Conservation (phyloP, 2,888 invertebrate genomes). For the Troilus luridus region DNA sequence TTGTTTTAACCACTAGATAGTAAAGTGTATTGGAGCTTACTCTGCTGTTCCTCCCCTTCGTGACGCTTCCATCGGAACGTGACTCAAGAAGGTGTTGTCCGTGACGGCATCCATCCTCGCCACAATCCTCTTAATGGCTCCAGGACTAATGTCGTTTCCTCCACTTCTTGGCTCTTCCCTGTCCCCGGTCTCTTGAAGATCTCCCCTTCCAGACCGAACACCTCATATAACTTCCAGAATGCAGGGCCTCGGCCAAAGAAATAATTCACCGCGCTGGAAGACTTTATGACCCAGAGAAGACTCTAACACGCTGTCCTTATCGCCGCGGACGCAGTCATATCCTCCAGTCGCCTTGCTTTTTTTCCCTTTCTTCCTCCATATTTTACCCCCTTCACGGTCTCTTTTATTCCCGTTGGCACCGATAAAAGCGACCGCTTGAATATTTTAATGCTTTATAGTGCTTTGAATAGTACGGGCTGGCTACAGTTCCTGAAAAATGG, state of each 20-base stretch:
- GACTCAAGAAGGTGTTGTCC: background rate
- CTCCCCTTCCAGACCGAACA: background rate
- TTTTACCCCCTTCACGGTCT: background rate
- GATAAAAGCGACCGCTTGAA: slow-evolving; percentile 9
- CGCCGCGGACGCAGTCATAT: background rate
- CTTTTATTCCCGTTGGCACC: slow-evolving; percentile 8
- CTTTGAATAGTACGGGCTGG: background rate
- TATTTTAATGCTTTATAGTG: slow-evolving; percentile 30
- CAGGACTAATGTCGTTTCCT: background rate
- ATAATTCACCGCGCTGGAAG: slow-evolving; percentile 2
- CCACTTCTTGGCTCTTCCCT: background rate
- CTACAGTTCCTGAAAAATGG: background rate
- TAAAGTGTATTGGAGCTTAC: background rate
- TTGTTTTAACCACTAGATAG: background rate
- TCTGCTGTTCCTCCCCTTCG: background rate
- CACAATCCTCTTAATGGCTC: background rate
- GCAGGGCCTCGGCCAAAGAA: background rate
- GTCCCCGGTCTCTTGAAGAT: background rate
- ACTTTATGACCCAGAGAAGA: background rate
- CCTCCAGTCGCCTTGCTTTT: background rate
- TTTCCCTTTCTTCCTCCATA: background rate
- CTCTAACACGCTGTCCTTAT: slow-evolving; percentile 9
- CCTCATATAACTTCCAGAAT: slow-evolving; percentile 7
- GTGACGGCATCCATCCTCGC: background rate
- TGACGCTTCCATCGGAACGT: background rate